These are phyloP conservation scores for Cerastis rubricosa DNA, from an alignment of 2,888 invertebrate species.

Conservation along the genomic window DNA sequence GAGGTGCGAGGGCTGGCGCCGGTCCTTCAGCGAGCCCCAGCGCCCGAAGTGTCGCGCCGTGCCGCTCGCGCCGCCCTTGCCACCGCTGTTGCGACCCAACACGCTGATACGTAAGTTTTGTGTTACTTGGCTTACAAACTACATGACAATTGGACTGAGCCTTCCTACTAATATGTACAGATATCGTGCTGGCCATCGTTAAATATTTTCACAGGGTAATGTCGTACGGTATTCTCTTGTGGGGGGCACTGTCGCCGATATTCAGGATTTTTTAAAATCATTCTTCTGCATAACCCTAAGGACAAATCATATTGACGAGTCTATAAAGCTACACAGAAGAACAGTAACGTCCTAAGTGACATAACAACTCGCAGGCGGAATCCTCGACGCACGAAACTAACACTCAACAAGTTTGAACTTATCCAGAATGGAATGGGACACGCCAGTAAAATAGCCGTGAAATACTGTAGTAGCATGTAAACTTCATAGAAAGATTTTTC, in stretches of 20 bases:
- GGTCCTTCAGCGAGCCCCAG: slow-evolving; percentile 95
- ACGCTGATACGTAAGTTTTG: slow-evolving; percentile 75
- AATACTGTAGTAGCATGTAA: too few species aligned
- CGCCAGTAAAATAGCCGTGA: not conserved
- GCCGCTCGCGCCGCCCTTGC: slow-evolving; percentile 83
- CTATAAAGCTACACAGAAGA: not conserved
- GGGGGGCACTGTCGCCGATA: too few species aligned
- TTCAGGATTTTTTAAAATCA: not conserved
- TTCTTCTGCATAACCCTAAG: too few species aligned
- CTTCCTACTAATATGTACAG: not conserved
- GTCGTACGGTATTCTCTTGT: too few species aligned
- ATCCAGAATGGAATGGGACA: not conserved
- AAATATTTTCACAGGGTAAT: not conserved
- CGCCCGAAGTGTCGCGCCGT: slow-evolving; percentile 92
- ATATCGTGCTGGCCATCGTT: not conserved
- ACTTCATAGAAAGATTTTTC: too few species aligned
- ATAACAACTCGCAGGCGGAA: not conserved
- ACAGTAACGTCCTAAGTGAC: not conserved
- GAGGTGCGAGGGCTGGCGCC: slow-evolving; percentile 92
- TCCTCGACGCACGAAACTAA: too few species aligned
- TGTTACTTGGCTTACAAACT: slow-evolving; percentile 46
- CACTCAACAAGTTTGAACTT: not conserved
- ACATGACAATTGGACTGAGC: not conserved
- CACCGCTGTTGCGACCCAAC: slow-evolving; percentile 84
- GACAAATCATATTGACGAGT: not conserved